Base-by-base conservation (phyloP, 1,140 invertebrate genomes). In the Diorhabda elongata region DNA sequence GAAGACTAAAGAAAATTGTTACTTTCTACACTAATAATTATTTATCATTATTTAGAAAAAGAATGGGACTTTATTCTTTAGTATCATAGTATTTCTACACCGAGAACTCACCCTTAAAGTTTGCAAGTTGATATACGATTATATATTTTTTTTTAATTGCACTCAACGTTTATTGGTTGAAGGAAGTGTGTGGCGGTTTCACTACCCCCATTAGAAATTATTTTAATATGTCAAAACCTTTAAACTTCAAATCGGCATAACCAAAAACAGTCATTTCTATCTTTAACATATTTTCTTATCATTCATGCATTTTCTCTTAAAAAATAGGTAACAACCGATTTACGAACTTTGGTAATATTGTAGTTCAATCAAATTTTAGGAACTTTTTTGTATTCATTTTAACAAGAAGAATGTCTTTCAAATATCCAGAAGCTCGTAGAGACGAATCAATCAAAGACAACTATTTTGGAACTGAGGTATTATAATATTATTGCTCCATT, bases 391-490 rank as follows among this genome's bases (percentile, higher is more conserved):
- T 52, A n/a, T 52, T 52, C 6, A 52, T 56, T 62, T 68, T 62
- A 26, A 5, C 44, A 47, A 68, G 66, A 70, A 65, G 11, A 26
- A 73, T 73, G 71, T 69, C 71, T 44, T 77, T 78, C 62, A 74
- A 74, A 56, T 98, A 97, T 83, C 95, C 95, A 2, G 81, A 85
- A 68, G 88, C 88, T 60, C 82, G 89, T 67, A 86, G 93, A 73
- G 94, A 97, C 81, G 91, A 93, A 70, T 83, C 84, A 63, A 84
- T 92, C 60, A 81, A 89, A 45, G 95, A 98, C 71, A 86, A 90
- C 76, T 93, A 92, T 81, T 92, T 95, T 84, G 94, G 93, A 56
- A 84, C 84, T 56, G 88, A 94, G 87, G 94, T 95, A 85, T 82
- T 42, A 7, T 52, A 52, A 6, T 52, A 8, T 8, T 52, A 52